A percentile compares a stretch with the other conserved stretches of the same genome.
Evolutionary conservation across 2,113 vertebrate species (phyloP).

Genomic region (Anarrhichthys ocellatus): DNA sequence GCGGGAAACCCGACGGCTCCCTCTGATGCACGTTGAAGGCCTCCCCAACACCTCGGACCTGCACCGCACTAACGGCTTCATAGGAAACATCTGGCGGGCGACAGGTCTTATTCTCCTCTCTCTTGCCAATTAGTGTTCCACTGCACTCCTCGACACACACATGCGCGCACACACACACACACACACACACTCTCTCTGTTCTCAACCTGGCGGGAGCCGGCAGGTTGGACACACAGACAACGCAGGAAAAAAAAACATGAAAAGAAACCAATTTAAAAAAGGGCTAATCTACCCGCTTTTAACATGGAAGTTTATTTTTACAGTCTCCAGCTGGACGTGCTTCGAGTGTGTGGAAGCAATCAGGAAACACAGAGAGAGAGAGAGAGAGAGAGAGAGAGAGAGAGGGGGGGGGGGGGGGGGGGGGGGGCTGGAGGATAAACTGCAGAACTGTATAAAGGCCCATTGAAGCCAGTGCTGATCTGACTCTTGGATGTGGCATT

Average conservation of each 20-base stretch:
- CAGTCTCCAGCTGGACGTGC: constrained; percentile 80
- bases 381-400: constrained; percentile 3
- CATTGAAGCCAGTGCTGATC: constrained; percentile 49
- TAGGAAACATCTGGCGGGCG: constrained; percentile 76
- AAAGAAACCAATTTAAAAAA: constrained; percentile 76
- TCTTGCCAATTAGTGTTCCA: constrained; percentile 69
- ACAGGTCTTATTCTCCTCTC: constrained; percentile 58
- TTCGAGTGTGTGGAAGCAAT: constrained; percentile 75
- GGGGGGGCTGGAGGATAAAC: constrained; percentile 46
- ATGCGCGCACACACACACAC: constrained; percentile 40
- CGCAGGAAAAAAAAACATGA: constrained; percentile 66
- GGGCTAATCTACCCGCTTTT: constrained; percentile 76
- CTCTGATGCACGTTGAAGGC: constrained; percentile 49
- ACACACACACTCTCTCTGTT: constrained; percentile 52
- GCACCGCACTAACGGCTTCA: constrained; percentile 36
- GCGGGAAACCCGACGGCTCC: constrained; percentile 20
- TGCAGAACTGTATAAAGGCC: constrained; percentile 52
- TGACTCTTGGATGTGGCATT: constrained; percentile 43
- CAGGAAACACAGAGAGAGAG: constrained; percentile 53
- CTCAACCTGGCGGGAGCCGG: too few species aligned
- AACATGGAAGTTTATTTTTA: constrained; percentile 81
- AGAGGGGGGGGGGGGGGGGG: not conserved
- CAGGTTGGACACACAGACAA: constrained; percentile 65
- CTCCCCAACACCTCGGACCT: constrained; percentile 72
- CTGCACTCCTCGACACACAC: constrained; percentile 19